phyloP scores from a whole-genome alignment of 2,797 vertebrate species.

The Gallinago solitaria region DNA sequence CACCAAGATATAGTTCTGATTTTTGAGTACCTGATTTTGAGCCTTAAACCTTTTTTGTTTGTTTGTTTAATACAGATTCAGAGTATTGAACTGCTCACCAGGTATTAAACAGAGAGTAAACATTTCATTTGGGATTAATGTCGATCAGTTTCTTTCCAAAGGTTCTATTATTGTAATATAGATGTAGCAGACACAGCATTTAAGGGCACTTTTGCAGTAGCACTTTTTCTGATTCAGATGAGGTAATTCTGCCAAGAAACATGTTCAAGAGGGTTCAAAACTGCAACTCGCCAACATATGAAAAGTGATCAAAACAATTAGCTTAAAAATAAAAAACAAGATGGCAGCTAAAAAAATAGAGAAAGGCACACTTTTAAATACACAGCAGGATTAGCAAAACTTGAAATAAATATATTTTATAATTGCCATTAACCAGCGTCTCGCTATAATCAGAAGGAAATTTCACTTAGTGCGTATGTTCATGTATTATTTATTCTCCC shows the following conservation, averaged over 20 bases:
- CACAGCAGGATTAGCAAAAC: not conserved
- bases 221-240: conserved; percentile 23
- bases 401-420: not conserved
- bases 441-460: conserved; percentile 17
- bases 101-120: conserved; percentile 42
- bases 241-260: conserved; percentile 19
- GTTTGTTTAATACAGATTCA: not conserved
- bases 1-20: not conserved
- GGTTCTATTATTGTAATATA: conserved; percentile 5
- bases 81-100: not conserved
- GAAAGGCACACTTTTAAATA: not conserved
- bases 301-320: not conserved
- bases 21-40: conserved; percentile 1
- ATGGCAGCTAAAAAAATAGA: not conserved
- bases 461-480: conserved; percentile 41
- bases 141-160: conserved; percentile 7
- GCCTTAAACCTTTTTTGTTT: not conserved
- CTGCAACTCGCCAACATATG: not conserved
- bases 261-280: not conserved
- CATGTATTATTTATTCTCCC: conserved; percentile 58
- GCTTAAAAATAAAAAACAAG: conserved; percentile 17
- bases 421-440: conserved; percentile 19
- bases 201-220: conserved; percentile 7
- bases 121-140: conserved; percentile 29
- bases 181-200: not conserved